Evolutionary conservation across 1,140 invertebrate genomes (phyloP), one percentile per base, ranked within the genome.

Genomic region (Odontomachus brunneus): DNA sequence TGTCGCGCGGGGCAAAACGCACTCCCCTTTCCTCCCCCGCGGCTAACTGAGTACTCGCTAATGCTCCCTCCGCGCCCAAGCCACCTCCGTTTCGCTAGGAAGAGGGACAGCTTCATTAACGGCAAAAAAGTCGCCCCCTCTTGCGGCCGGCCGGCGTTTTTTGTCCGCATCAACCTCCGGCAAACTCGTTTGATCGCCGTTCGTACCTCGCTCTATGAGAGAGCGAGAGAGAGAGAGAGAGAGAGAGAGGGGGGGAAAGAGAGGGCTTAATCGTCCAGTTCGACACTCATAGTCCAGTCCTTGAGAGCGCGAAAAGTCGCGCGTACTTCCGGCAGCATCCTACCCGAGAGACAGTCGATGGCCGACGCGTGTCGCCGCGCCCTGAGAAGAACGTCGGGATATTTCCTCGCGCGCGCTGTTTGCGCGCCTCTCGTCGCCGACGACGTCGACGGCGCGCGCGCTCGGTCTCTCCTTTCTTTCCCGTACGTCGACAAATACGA

Each of bases 61-160:
- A 90, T 81, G 57, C 63, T 57, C 57, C 65, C 73, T 55, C 74
- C 69, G 81, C 81, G 65, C 82, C 38, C 49, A 14, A 29, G 49
- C 12, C 38, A 1, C 38, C 38, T 44, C 9, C 38, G 38, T 44
- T 44, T 44, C 38, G 38, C 38, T 33, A 38, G 15, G 33, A 59
- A 55, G 63, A 80, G 55, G 82, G 89, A 90, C 87, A 88, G 86
- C 85, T 90, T 90, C 85, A 90, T 88, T 86, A 90, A 87, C 81
- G 72, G 78, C 5, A 90, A 90, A 89, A 90, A 84, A 22, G 33
- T 2, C 33, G 15, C 26, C 17, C 9, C 26, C 12, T 55, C 5
- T 83, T 74, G 44, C 19, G 29, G 26, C 22, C 65, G 59, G 48
- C 22, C n/a, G 19, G 3, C 29, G 38, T 67, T 86, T 86, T 82